These are phyloP conservation scores for Gavialis gangeticus DNA, from an alignment of 2,113 vertebrate species.

Conservation along the genomic window DNA sequence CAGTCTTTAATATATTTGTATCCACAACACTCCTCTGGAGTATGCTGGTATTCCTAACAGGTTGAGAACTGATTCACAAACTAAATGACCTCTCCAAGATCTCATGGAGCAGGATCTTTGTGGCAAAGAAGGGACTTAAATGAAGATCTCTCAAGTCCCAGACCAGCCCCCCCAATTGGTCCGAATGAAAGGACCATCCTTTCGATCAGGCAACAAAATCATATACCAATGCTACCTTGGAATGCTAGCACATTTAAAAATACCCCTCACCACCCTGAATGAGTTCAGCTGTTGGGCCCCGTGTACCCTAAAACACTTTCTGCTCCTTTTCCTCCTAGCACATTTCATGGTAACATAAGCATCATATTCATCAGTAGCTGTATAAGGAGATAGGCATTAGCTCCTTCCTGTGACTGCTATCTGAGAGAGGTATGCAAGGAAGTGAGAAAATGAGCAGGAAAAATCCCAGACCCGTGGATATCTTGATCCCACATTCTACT, in stretches of 20 bases:
- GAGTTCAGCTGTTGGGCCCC: neutral
- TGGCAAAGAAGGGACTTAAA: neutral
- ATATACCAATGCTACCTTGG: too few relatives aligned
- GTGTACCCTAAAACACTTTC: neutral
- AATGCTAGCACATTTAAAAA: neutral
- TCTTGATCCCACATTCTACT: neutral
- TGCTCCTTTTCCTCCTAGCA: neutral
- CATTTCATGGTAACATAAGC: neutral
- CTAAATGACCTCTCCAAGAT: neutral
- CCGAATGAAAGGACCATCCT: too few relatives aligned
- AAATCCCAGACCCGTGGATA: neutral
- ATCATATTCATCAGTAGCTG: neutral
- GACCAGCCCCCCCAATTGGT: neutral
- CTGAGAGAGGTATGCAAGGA: neutral
- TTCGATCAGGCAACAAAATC: too few relatives aligned
- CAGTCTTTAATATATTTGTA: neutral
- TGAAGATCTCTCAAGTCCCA: neutral
- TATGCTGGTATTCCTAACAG: neutral
- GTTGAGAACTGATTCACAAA: neutral
- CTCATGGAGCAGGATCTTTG: neutral
- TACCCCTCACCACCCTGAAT: accelerated
- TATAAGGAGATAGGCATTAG: neutral
- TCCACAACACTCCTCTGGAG: neutral
- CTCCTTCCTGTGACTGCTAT: neutral
- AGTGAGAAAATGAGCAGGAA: neutral